Evolutionary conservation across 1,140 invertebrate genomes (phyloP).

Genomic region (Drosophila suzukii): DNA sequence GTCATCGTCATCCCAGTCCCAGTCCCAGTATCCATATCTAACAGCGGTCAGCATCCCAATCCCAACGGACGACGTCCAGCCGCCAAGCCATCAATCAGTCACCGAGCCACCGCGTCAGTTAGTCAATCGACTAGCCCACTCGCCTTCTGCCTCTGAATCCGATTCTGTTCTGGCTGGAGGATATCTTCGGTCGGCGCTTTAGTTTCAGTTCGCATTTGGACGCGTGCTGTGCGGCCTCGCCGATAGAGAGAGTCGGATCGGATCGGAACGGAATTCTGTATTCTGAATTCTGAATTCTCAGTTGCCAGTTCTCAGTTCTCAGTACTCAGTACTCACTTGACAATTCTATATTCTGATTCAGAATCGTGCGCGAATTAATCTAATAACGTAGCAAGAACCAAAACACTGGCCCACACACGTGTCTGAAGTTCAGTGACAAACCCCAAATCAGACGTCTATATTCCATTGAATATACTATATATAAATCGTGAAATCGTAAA

Average conservation of each 20-base stretch:
- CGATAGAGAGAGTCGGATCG: slow-evolving; percentile 54
- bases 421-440: slow-evolving; percentile 73
- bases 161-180: slow-evolving; percentile 54
- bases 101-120: slow-evolving; percentile 49
- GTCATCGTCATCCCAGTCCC: slow-evolving; percentile 17
- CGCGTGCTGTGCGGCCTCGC: slow-evolving; percentile 73
- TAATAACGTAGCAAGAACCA: slow-evolving; percentile 23
- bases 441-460: slow-evolving; percentile 42
- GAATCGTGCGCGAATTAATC: slow-evolving; percentile 58
- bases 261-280: slow-evolving; percentile 6
- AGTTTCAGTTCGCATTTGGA: slow-evolving; percentile 81
- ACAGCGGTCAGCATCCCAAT: slow-evolving; percentile 45
- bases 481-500: slow-evolving; percentile 57
- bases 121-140: slow-evolving; percentile 57
- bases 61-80: slow-evolving; percentile 34
- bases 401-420: slow-evolving; percentile 54
- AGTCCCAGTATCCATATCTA: slow-evolving; percentile 54
- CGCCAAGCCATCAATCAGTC: slow-evolving; percentile 62
- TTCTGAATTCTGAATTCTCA: slow-evolving; percentile 5
- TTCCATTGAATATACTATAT: slow-evolving; percentile 23
- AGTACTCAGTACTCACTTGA: background rate
- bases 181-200: slow-evolving; percentile 75
- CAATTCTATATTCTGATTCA: background rate
- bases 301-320: background rate
- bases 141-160: slow-evolving; percentile 10